phyloP scores from a whole-genome alignment of 2,113 vertebrate species.

The Perccottus glenii region DNA sequence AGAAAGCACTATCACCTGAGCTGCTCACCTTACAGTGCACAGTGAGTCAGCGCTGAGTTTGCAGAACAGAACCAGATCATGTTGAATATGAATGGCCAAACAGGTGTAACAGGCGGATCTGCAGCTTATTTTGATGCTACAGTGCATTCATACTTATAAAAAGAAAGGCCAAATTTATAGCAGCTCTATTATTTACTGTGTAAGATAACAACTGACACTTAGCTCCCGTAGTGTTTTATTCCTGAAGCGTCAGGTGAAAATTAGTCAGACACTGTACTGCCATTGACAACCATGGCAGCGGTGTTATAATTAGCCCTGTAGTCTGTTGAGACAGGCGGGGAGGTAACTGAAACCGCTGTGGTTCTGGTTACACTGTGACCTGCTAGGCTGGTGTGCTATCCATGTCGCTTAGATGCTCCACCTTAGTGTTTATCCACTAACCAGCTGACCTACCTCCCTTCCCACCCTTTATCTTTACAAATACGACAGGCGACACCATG shows the following conservation, averaged over 20 bases:
- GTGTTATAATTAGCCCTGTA: constrained; percentile 71
- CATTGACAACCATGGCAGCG: constrained; percentile 46
- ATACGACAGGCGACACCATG: constrained; percentile 40
- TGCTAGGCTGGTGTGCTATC: constrained; percentile 46
- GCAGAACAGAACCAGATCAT: constrained; percentile 35
- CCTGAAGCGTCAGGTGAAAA: constrained; percentile 47
- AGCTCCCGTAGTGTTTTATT: constrained; percentile 12
- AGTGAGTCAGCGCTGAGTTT: constrained; percentile 29
- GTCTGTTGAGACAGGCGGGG: constrained; percentile 40
- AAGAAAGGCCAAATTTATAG: constrained; percentile 17
- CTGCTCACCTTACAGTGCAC: constrained; percentile 42
- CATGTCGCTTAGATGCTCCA: constrained; percentile 35
- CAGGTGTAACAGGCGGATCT: constrained; percentile 42
- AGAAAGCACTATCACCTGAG: not conserved
- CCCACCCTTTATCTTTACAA: constrained; percentile 23
- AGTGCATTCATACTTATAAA: constrained; percentile 4
- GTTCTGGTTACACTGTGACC: constrained; percentile 71
- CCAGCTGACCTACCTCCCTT: constrained; percentile 20
- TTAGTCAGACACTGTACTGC: constrained; percentile 28
- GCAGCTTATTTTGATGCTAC: not conserved
- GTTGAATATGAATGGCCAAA: constrained; percentile 31
- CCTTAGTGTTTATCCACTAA: constrained; percentile 50
- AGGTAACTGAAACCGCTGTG: constrained; percentile 64
- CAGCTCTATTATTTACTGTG: not conserved
- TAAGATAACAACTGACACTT: constrained; percentile 5